Conservation (phyloP, 2,113 vertebrate species). For the Ptilonorhynchus violaceus region DNA sequence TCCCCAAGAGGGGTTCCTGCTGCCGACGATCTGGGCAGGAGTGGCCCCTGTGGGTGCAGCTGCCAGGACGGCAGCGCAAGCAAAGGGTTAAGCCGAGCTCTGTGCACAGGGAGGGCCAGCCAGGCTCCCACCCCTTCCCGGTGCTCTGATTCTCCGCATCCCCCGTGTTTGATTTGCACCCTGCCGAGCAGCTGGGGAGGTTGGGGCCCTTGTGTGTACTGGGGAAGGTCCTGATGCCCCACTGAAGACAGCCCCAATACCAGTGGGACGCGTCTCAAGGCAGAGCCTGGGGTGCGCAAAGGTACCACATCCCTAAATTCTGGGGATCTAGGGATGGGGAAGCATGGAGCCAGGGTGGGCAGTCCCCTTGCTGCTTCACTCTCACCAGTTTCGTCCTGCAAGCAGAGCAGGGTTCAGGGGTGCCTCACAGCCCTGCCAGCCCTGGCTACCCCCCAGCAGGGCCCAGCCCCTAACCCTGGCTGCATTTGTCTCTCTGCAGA, state of each 20-base stretch:
- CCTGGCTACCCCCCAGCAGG: background rate
- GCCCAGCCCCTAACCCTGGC: background rate
- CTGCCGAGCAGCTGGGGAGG: background rate
- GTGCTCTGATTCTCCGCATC: background rate
- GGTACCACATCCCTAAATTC: background rate
- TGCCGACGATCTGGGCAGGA: accelerated
- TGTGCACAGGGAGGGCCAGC: background rate
- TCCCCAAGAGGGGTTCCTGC: background rate
- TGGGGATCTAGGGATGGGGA: background rate
- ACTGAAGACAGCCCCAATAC: accelerated
- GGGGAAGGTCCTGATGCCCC: background rate
- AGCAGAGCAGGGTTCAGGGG: background rate
- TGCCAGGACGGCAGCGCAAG: accelerated
- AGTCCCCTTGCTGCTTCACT: background rate
- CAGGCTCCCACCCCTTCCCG: background rate
- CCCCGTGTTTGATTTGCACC: slow-evolving; percentile 16
- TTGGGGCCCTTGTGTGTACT: background rate
- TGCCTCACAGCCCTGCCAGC: background rate
- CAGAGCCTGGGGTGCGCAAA: background rate
- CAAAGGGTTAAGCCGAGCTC: slow-evolving; percentile 3
- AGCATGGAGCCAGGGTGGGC: background rate
- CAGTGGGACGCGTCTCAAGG: accelerated
- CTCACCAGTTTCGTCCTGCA: background rate
- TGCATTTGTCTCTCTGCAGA: background rate
- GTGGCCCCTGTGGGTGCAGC: background rate